These are phyloP conservation scores for Lasioglossum leucozonium DNA, from an alignment of 2,888 invertebrate species.

Conservation along the genomic window DNA sequence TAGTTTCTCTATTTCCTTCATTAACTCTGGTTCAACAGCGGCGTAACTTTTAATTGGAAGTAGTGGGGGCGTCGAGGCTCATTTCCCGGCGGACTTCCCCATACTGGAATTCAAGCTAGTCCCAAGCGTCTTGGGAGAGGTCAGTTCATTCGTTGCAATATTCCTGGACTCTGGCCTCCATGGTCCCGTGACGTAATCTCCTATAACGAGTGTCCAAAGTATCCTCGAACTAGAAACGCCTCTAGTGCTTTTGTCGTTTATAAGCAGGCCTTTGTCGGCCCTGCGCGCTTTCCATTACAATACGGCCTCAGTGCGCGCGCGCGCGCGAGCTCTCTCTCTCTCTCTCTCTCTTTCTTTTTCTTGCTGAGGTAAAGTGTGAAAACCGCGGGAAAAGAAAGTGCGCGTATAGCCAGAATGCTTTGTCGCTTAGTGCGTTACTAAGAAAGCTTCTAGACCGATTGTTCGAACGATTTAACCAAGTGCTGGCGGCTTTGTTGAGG, in stretches of 20 bases:
- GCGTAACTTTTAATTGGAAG: conserved; percentile 84
- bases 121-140: conserved; percentile 79
- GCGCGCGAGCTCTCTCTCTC: not conserved
- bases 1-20: conserved; percentile 83
- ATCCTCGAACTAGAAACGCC: conserved; percentile 50
- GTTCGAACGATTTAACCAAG: not conserved
- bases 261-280: conserved; percentile 21
- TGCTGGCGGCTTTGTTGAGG: not conserved
- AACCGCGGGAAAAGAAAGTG: conserved; percentile 14
- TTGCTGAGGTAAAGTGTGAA: not conserved
- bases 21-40: conserved; percentile 82
- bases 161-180: conserved; percentile 58
- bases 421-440: not conserved
- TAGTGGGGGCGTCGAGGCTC: conserved; percentile 82
- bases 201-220: conserved; percentile 60
- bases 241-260: conserved; percentile 30
- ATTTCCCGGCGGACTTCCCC: conserved; percentile 81
- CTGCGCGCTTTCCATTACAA: conserved; percentile 16
- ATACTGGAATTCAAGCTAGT: conserved; percentile 75
- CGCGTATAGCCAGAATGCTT: conserved; percentile 11
- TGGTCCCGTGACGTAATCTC: conserved; percentile 56
- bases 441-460: not conserved
- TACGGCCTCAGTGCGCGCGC: not conserved
- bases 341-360: no score
- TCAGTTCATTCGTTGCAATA: conserved; percentile 79